Evolutionary conservation across 2,113 vertebrate genomes (phyloP).

Genomic region (Vimba vimba): DNA sequence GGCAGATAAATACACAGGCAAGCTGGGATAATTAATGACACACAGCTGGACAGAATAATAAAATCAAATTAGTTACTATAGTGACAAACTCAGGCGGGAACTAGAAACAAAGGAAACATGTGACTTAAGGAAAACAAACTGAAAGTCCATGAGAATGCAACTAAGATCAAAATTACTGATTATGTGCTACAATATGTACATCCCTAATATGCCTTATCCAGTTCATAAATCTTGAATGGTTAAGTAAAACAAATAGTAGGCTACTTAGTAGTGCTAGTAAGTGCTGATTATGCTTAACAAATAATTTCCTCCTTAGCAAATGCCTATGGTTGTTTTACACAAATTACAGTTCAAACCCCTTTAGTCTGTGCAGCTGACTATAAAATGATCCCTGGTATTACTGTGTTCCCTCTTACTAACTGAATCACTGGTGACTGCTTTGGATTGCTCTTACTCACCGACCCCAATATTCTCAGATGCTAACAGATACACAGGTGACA

Average conservation of each 20-base stretch:
- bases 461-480: slow-evolving; percentile 3
- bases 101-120: no score
- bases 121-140: no score
- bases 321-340: background rate
- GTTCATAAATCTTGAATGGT: background rate
- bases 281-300: slow-evolving; percentile 4
- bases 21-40: no score
- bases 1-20: no score
- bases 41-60: no score
- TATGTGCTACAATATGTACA: background rate
- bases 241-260: background rate
- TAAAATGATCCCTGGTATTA: slow-evolving; percentile 4
- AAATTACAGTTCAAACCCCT: background rate
- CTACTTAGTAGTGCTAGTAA: background rate
- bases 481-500: background rate
- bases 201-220: background rate
- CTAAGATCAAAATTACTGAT: no score
- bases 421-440: background rate
- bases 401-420: slow-evolving; percentile 6
- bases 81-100: no score
- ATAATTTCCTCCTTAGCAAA: background rate
- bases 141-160: no score
- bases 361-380: background rate
- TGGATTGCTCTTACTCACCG: background rate
- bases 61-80: no score